Base-by-base conservation (phyloP, 2,888 invertebrate species). In the Phania funesta region DNA sequence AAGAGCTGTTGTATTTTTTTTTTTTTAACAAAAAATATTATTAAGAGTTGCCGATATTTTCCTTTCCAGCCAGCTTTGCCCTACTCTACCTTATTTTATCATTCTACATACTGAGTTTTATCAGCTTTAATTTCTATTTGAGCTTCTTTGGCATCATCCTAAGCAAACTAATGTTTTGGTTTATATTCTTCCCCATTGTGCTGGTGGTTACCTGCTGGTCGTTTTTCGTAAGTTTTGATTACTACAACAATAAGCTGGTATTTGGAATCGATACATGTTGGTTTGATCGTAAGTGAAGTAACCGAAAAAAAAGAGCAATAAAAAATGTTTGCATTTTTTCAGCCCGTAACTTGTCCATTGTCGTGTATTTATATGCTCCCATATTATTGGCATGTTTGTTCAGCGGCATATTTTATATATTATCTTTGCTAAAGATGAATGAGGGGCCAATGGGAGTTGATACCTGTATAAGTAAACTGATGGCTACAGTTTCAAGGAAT, bases 191-290 rank as follows among this genome's bases (percentile, higher is more conserved):
- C 2, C 89, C 89, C 3, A 87, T 89, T 20, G 86, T 87, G 0
- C n/a, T 86, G 3, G 60, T 89, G 11, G 86, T 86, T n/a, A 83
- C 87, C 1, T 86, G 87, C 3, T 89, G 88, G 88, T 87, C 89
- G 1, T 79, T 86, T 11, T 88, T 84, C 11, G 87, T 86, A n/a
- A 87, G 86, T 52, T 85, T 86, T 29, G 87, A 85, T 16, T 80
- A 85, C 32, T 84, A 87, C 7, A 84, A 86, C 0, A 78, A 85
- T 11, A 91, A 91, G 22, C 93, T 94, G 0, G 90, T 91, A 46
- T 92, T 94, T 80, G 94, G 93, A 0, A 85, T 85, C 1, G 89
- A 88, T 8, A 92, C 91, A 79, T 94, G 94, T 87, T 94, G 94
- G 92, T 93, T 94, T 83, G 89, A 89, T 86, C 91, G 94, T 94